Percentiles rank a stretch among this genome's conserved stretches.
Evolutionary conservation across 2,888 invertebrate genomes (phyloP).

Genomic region (Himalopsyche kuldschensis): DNA sequence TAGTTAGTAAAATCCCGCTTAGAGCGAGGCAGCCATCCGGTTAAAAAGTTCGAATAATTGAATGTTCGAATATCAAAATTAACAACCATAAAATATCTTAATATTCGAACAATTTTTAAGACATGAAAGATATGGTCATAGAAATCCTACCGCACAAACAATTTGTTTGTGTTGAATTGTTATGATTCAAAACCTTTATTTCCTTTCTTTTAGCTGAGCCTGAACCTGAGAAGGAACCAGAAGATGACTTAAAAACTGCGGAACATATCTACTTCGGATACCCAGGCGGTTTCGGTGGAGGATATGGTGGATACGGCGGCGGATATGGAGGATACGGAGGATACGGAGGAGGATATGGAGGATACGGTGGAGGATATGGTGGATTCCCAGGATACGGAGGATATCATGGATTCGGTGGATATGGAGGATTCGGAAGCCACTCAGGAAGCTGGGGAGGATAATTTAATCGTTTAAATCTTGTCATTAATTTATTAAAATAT

Average conservation of each 20-base stretch:
- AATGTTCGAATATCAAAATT: no score
- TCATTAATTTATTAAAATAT: neutral
- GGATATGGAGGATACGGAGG: neutral
- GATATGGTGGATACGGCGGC: neutral
- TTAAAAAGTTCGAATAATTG: no score
- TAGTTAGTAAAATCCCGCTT: no score
- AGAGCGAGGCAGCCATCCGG: no score
- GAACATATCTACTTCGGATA: neutral
- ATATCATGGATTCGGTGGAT: no score
- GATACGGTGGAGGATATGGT: slow-evolving; percentile 15
- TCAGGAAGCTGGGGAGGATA: neutral
- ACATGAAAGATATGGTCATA: no score
- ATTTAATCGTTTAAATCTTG: neutral
- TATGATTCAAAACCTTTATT: neutral
- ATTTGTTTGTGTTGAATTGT: no score
- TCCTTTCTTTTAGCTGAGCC: neutral
- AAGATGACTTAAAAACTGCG: neutral
- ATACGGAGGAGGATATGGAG: neutral
- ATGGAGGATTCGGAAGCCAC: no score
- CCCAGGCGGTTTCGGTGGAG: neutral
- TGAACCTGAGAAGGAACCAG: neutral
- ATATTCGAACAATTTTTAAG: no score
- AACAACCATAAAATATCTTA: no score
- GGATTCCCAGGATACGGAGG: neutral
- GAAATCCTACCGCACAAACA: no score